phyloP scores from a whole-genome alignment of 2,113 vertebrate species.

The Felis catus region F.catus_Fca126_mat1.0 CM031413.1:99075001-99075500 shows the following conservation, averaged over 20 bases:
- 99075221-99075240: constrained; percentile 56
- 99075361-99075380: background rate
- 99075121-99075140: constrained; percentile 76
- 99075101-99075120: constrained; percentile 76
- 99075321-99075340: constrained; percentile 37
- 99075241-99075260: constrained; percentile 56
- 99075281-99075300: constrained; percentile 54
- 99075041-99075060: constrained; percentile 84
- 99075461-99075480: background rate
- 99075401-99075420: background rate
- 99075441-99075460: background rate
- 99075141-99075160: constrained; percentile 73
- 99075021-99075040: constrained; percentile 81
- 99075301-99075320: constrained; percentile 52
- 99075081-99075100: constrained; percentile 76
- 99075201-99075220: constrained; percentile 65
- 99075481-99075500: background rate
- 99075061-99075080: constrained; percentile 81
- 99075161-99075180: constrained; percentile 76
- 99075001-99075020: constrained; percentile 83
- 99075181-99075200: constrained; percentile 62
- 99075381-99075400: background rate
- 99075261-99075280: constrained; percentile 45
- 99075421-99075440: background rate
- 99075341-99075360: constrained; percentile 23